Evolutionary conservation across 2,888 invertebrate genomes (phyloP).

Genomic region (Tenthredo distinguenda): DNA sequence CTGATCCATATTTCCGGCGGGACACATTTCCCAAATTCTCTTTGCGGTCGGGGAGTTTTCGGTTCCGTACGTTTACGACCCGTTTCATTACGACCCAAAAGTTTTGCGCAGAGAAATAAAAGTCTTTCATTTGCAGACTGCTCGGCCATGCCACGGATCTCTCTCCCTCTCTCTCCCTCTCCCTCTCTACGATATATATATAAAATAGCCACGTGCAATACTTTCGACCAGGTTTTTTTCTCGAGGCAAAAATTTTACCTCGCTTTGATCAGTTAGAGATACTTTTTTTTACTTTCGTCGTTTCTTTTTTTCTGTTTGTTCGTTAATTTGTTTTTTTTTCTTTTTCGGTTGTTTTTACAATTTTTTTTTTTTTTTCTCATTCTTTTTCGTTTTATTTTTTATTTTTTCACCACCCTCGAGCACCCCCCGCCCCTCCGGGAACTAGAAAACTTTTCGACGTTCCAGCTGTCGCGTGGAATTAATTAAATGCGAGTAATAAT

Average conservation of each 20-base stretch:
- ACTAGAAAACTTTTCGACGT: constrained; percentile 25
- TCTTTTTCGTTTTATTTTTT: not conserved
- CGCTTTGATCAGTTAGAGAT: constrained; percentile 15
- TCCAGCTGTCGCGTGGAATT: not conserved
- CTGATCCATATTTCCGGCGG: constrained; percentile 45
- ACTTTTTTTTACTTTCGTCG: not conserved
- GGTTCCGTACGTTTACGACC: constrained; percentile 3
- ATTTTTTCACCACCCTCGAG: not conserved
- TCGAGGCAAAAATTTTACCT: not conserved
- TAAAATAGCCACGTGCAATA: not conserved
- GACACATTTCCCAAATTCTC: constrained; percentile 45
- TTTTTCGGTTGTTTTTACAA: not conserved
- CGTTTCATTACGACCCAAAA: constrained; percentile 46
- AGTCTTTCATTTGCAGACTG: constrained; percentile 25
- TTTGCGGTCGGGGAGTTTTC: constrained; percentile 30
- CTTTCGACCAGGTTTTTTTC: not conserved
- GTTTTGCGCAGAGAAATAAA: constrained; percentile 31
- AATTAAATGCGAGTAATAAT: constrained; percentile 7
- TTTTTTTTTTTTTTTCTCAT: not conserved
- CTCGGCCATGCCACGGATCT: not conserved
- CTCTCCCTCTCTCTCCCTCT: not conserved
- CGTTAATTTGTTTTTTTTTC: not conserved
- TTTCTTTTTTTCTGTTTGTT: not conserved
- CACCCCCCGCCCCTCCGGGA: not conserved
- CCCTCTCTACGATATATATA: not conserved